Evolutionary conservation across 2,113 vertebrate species (phyloP).

Genomic region (Haliaeetus leucogaster): DNA sequence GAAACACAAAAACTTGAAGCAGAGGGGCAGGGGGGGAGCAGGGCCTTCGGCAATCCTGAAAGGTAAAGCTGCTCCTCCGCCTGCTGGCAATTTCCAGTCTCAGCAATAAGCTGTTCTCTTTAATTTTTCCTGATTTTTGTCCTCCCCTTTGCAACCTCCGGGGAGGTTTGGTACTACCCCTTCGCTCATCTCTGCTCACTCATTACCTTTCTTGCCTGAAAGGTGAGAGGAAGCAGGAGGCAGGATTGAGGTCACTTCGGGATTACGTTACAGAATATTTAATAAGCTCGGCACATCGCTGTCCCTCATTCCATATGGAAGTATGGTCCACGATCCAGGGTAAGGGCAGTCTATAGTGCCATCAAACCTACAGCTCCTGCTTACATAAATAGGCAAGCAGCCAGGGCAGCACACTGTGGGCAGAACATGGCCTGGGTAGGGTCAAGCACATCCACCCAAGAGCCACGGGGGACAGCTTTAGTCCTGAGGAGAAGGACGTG

Average conservation of each 20-base stretch:
- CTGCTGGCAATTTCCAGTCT: neutral
- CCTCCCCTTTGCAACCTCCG: no score
- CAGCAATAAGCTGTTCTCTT: neutral
- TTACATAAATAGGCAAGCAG: rapidly evolving
- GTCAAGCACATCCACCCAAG: neutral
- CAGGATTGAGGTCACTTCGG: neutral
- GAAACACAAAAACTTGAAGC: neutral
- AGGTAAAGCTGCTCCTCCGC: neutral
- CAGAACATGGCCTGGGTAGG: neutral
- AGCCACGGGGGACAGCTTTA: neutral
- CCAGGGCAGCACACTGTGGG: neutral
- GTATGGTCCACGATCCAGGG: neutral
- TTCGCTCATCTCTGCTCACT: neutral
- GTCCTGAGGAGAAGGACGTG: neutral
- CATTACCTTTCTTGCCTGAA: neutral
- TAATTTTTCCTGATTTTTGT: neutral
- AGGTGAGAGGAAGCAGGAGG: conserved; percentile 23
- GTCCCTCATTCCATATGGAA: neutral
- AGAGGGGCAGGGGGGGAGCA: neutral
- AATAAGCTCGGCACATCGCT: neutral
- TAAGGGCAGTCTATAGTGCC: neutral
- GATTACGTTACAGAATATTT: neutral
- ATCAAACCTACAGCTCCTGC: neutral
- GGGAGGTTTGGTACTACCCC: neutral
- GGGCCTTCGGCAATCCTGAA: neutral